phyloP scores from a whole-genome alignment of 2,797 vertebrate species.

The Acipenser ruthenus region DNA sequence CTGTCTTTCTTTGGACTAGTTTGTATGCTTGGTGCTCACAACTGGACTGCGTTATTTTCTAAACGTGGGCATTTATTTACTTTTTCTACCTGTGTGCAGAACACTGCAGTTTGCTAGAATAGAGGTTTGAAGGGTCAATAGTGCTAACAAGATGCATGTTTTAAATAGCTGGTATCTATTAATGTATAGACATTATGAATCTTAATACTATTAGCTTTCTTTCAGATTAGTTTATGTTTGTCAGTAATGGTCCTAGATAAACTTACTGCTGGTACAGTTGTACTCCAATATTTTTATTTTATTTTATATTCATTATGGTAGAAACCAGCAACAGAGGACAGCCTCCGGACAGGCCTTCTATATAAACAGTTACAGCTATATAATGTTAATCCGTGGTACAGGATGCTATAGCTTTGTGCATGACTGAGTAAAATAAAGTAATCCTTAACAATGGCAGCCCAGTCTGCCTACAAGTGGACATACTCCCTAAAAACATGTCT shows the following conservation, averaged over 20 bases:
- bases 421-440: constrained; percentile 42
- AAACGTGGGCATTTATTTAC: constrained; percentile 61
- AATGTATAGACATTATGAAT: constrained; percentile 83
- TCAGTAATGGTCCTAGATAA: constrained; percentile 84
- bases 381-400: constrained; percentile 59
- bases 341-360: constrained; percentile 76
- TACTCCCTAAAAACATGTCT: constrained; percentile 28
- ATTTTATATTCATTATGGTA: constrained; percentile 66
- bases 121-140: constrained; percentile 71
- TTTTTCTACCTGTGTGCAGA: constrained; percentile 35
- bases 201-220: constrained; percentile 78
- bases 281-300: constrained; percentile 69
- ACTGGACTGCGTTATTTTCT: constrained; percentile 64
- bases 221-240: constrained; percentile 81
- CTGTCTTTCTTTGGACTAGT: constrained; percentile 52
- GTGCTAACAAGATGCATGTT: constrained; percentile 80
- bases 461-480: constrained; percentile 33
- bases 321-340: constrained; percentile 57
- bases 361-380: constrained; percentile 41
- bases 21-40: constrained; percentile 56
- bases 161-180: constrained; percentile 99
- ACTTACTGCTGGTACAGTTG: constrained; percentile 99
- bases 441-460: constrained; percentile 40
- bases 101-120: constrained; percentile 75
- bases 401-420: constrained; percentile 52